Evolutionary conservation across 1,140 invertebrate species (phyloP).

Genomic region (Teleogryllus occipitalis): DNA sequence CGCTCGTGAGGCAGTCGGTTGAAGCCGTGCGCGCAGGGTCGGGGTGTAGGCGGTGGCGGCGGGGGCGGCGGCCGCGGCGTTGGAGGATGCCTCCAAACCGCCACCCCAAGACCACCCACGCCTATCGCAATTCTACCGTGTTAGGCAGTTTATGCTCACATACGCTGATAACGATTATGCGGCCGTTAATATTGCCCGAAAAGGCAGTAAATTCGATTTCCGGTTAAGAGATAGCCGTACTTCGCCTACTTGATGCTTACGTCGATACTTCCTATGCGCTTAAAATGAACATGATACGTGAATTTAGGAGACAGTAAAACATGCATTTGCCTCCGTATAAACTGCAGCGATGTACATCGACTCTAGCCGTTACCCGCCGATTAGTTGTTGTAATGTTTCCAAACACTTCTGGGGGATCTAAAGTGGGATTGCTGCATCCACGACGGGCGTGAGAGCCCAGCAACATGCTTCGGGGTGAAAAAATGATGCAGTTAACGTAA

Average conservation of each 20-base stretch:
- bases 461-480: too few relatives aligned
- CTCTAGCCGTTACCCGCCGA: not conserved
- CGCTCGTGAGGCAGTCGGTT: not conserved
- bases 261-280: not conserved
- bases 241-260: not conserved
- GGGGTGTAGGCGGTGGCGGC: too few relatives aligned
- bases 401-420: not conserved
- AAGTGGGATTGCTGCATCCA: not conserved
- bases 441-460: too few relatives aligned
- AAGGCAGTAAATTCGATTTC: conserved; percentile 4
- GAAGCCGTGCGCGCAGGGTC: too few relatives aligned
- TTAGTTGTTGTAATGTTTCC: not conserved
- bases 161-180: not conserved
- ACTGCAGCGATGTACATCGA: not conserved
- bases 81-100: not conserved
- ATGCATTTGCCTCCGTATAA: not conserved
- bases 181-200: not conserved
- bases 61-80: too few relatives aligned
- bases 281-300: conserved; percentile 1
- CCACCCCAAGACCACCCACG: not conserved
- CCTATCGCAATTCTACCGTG: conserved; percentile 1
- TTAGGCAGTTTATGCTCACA: not conserved
- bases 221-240: not conserved
- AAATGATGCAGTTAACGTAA: too few relatives aligned
- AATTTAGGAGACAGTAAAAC: not conserved